Evolutionary conservation across 2,888 invertebrate genomes (phyloP), one percentile per base, ranked within the genome.

Genomic region (Girardia tigrina): DNA sequence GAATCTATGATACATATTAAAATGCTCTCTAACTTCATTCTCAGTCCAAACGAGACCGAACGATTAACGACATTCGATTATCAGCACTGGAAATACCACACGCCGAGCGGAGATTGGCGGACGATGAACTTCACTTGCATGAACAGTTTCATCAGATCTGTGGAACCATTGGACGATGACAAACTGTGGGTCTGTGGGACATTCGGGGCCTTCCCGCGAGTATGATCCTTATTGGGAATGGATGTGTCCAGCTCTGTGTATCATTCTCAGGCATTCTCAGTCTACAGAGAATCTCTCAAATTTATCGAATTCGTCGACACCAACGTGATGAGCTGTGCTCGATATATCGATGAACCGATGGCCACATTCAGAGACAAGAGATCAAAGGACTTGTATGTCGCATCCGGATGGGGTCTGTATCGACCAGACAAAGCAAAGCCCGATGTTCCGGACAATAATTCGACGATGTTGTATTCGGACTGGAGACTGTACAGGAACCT

Each of bases 401-500:
- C 28, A 2, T 71, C 71, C 4, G 71, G 71, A 4, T 71, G 71
- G 71, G 71, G 71, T 71, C 71, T 71, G 4, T 71, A 71, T 71
- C 6, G 71, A 28, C 71, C 71, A 26, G 29, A 29, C 29, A 12
- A 6, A 2, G 26, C 23, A 14, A n/a, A 71, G 23, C 71, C 71
- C 16, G 71, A 71, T 71, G 71, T 71, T 6, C 71, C 71, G 23
- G 28, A 71, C 4, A 71, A 71, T 26, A 71, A 71, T 71, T 71
- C 71, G 28, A 71, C 71, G 2, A 71, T 71, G 71, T 26, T 71
- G 4, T 71, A 71, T 71, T n/a, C 28, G 1, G 71, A 71, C 28
- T 71, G 71, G 71, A 71, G 29, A 71, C 12, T 71, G 26, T 6
- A 12, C n/a, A 2, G 71, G 26, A 71, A 71, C 23, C n/a, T 27